Percentiles rank a stretch among this genome's conserved stretches.
These are phyloP conservation scores for Tenrec ecaudatus DNA, from an alignment of 2,113 vertebrate genomes.

Conservation along the genomic window DNA sequence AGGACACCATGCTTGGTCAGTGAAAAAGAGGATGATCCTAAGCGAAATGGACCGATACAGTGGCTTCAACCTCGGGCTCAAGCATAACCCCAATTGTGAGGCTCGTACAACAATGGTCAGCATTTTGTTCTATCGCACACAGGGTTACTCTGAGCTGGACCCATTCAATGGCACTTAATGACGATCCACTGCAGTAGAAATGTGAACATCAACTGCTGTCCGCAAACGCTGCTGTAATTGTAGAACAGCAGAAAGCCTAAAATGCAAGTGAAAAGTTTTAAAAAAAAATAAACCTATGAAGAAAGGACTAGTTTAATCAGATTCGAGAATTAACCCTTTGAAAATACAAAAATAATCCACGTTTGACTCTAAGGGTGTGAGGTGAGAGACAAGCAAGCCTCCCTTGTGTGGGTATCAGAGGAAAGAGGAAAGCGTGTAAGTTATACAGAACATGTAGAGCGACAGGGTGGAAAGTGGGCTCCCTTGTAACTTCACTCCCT, in stretches of 20 bases:
- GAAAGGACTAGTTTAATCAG: constrained; percentile 21
- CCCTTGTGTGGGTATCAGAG: neutral
- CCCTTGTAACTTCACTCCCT: no score
- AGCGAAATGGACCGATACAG: no score
- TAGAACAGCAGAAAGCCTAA: neutral
- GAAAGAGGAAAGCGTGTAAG: neutral
- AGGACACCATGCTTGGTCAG: no score
- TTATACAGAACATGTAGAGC: neutral
- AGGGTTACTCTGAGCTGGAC: no score
- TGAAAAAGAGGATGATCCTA: no score
- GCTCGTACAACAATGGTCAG: no score
- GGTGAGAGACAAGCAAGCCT: neutral
- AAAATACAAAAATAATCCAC: constrained; percentile 38
- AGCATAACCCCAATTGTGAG: no score
- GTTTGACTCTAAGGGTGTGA: neutral
- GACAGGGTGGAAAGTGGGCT: neutral
- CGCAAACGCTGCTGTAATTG: neutral
- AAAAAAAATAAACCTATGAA: neutral
- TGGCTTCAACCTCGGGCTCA: no score
- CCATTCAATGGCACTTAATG: no score
- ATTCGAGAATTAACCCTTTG: neutral
- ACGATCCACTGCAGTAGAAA: neutral
- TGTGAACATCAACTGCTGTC: neutral
- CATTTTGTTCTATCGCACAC: no score
- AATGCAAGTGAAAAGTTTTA: constrained; percentile 36